A percentile compares a stretch with the other conserved stretches of the same genome.
phyloP scores from a whole-genome alignment of 2,888 invertebrate genomes.

The Tenthredo mesomela region DNA sequence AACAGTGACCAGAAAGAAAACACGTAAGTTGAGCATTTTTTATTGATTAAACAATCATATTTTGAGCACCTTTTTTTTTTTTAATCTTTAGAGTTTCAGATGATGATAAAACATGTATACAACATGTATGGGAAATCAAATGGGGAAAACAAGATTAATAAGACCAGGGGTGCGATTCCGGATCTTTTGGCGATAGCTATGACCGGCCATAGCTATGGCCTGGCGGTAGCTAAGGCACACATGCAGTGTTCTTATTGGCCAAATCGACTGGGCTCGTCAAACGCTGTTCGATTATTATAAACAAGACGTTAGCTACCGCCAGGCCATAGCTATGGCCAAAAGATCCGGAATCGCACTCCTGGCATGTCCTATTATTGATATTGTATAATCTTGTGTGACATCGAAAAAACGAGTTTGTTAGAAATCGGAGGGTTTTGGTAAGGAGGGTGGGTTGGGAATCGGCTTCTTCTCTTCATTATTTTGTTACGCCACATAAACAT shows the following conservation, averaged over 20 bases:
- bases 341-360: no score
- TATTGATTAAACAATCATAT: not conserved
- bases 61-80: not conserved
- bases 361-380: no score
- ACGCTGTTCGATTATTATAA: no score
- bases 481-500: conserved; percentile 68
- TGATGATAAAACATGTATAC: not conserved
- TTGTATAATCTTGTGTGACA: not conserved
- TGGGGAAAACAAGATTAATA: not conserved
- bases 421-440: conserved; percentile 1
- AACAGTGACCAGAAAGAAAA: conserved; percentile 76
- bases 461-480: conserved; percentile 65
- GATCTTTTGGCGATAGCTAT: no score
- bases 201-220: no score
- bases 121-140: no score
- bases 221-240: no score
- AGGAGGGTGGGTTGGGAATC: conserved; percentile 2
- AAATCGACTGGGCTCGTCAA: no score
- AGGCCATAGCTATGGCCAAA: no score
- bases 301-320: no score
- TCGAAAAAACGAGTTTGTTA: not conserved
- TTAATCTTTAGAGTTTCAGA: not conserved
- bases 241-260: no score
- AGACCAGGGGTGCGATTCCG: not conserved
- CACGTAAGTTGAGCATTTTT: conserved; percentile 68